Evolutionary conservation across 2,888 invertebrate genomes (phyloP), one percentile per base, ranked within the genome.

Genomic region (Lymantria dispar): DNA sequence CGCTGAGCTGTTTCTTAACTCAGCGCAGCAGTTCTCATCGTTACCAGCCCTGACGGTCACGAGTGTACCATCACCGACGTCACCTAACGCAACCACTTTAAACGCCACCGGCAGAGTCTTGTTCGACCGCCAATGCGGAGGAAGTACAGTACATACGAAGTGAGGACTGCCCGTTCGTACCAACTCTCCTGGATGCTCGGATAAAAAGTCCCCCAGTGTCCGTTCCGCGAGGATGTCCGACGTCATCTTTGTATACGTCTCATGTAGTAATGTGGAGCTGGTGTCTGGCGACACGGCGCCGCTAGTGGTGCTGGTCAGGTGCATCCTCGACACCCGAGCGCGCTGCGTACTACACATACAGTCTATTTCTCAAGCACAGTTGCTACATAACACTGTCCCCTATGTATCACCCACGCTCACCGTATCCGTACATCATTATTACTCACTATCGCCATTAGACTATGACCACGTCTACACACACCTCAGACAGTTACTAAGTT

Each of bases 31-130:
- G 91, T 99, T 99, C 89, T 99, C 99, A 76, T 99, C 99, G 88
- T 99, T 99, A 14, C 99, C 99, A 13, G 99, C 99, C 40, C 97
- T 92, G 38, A 99, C 97, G 8, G 97, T 97, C 63, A 99, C 99
- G 88, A 97, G 93, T 36, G 99, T 99, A 0, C 99, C 99, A 81
- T 99, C 99, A 68, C 96, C 96, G 14, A 99, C 95, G 71, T 98
- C 98, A 9, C 98, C 98, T 48, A 99, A 91, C 5, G 98, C 97
- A 50, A 98, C 96, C 73, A 99, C 98, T 87, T 98, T 98, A 92
- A 99, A 99, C 48, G 98, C 98, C 54, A 97, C 95, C 44, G 99
- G 99, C 57, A 99, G 93, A 5, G 99, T 98, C 92, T 99, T 99
- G 91, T 99, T 99, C 48, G 98, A 98, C 63, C 99, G 93, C 99